These are phyloP conservation scores for Cercocebus atys DNA, from an alignment of 2,113 vertebrate species.

Conservation along the genomic window DNA sequence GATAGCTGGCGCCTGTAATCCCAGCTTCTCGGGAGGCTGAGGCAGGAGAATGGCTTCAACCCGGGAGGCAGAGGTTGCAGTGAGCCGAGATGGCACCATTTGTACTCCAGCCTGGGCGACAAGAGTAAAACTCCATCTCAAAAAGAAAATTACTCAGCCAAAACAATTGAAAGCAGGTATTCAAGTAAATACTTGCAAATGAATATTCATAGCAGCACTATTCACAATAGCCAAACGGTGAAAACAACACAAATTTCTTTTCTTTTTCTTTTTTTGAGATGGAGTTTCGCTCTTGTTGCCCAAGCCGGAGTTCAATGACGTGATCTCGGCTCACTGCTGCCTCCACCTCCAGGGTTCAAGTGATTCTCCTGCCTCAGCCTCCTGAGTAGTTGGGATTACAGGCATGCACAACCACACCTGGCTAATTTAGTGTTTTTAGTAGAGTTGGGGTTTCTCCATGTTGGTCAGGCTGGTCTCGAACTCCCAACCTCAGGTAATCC, in stretches of 20 bases:
- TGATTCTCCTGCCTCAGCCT: too few relatives aligned
- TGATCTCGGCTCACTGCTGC: too few relatives aligned
- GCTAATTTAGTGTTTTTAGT: too few relatives aligned
- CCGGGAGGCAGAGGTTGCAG: background rate
- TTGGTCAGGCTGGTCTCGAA: too few relatives aligned
- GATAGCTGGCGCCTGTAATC: background rate
- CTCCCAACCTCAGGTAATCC: too few relatives aligned
- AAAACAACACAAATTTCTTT: background rate
- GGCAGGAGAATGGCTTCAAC: background rate
- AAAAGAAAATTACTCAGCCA: background rate
- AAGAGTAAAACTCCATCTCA: background rate
- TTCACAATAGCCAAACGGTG: background rate
- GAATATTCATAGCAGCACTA: background rate
- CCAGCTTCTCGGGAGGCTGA: background rate
- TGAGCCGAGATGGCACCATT: background rate
- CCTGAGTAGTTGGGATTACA: too few relatives aligned
- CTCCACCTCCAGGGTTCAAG: too few relatives aligned
- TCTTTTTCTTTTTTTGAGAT: too few relatives aligned
- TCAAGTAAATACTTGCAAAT: background rate
- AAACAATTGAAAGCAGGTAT: constrained; percentile 20
- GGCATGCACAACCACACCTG: too few relatives aligned
- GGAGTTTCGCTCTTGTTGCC: too few relatives aligned
- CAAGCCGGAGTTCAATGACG: too few relatives aligned
- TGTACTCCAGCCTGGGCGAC: background rate
- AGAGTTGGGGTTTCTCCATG: too few relatives aligned